Base-by-base conservation (phyloP, 2,888 invertebrate genomes). In the Phalera bucephala region DNA sequence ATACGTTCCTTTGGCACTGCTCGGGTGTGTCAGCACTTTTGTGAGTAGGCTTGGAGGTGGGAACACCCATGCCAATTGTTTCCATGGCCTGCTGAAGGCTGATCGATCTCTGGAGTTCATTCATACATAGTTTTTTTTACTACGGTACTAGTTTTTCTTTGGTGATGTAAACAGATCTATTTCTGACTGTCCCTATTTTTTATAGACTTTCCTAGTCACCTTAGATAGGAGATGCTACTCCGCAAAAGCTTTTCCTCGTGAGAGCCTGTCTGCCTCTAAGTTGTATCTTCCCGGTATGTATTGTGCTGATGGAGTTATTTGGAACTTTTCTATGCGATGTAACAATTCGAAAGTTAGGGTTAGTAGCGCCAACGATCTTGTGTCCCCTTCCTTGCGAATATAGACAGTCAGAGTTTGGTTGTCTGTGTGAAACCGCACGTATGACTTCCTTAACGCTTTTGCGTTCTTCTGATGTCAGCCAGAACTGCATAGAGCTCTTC, bases 81-180 rank as follows among this genome's bases (percentile, higher is more conserved):
- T 10, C 31, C 23, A 31, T 23, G 22, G 31, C 5, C 13, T 22
- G 23, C 31, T 23, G 23, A 31, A 31, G 23, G 31, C 23, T 3
- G 21, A 30, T 20, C 20, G 30, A 21, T 30, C 30, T 30, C n/a
- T 13, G 28, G n/a, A n/a, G n/a, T 30, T 9, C 15, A 30, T 20
- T 6, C 12, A 30, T 9, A 7, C 25, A 9, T 10, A 25, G n/a
- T n/a, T 3, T 14, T 28, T 28, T 5, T 5, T 15, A 31, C 31
- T 2, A 22, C 30, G 7, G 19, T 8, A 17, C 15, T 17, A 5
- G 19, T 7, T 19, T 19, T 15, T 15, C n/a, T n/a, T n/a, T n/a
- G n/a, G n/a, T n/a, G n/a, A n/a, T n/a, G n/a, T n/a, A n/a, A n/a
- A n/a, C n/a, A 31, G 12, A 14, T 32, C 32, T 23, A 32, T 32